Base-by-base conservation (phyloP, 2,888 invertebrate genomes). In the Leucophenga montana region DNA sequence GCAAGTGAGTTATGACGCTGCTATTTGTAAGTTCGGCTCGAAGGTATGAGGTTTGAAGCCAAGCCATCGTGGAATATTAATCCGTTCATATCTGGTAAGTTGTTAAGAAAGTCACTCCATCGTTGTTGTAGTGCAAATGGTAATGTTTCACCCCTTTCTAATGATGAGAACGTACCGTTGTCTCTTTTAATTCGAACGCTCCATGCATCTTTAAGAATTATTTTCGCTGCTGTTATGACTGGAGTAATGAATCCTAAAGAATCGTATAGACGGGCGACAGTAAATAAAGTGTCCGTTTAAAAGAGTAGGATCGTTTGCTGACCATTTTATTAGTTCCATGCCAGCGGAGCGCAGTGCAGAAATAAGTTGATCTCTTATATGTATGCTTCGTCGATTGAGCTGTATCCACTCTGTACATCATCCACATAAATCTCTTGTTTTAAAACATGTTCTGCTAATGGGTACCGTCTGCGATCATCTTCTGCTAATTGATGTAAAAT, bases 321-420 rank as follows among this genome's bases (percentile, higher is more conserved):
- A n/a, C 64, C 64, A 64, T 48, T 64, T 48, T 14, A 48, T 8
- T 1, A 64, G 48, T n/a, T 64, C 27, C 48, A 59, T 59, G 8
- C 33, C 33, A 18, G 57, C n/a, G 1, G 57, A 57, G 0, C 31
- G 13, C 9, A 64, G n/a, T 18, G 48, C 4, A 6, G 48, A 18
- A 27, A 64, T 48, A n/a, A 64, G 64, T 46, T 64, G 27, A 14
- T 64, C 48, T 22, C 64, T 44, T 8, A 64, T 64, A 5, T 11
- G 3, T 20, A 14, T 4, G 48, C 46, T 20, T 27, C 14, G 1
- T 46, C 5, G n/a, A 64, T 46, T 8, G 48, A 22, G 13, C 27
- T 48, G 44, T 62, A 18, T 6, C 46, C 62, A 46, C 62, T 46
- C 14, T 62, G 62, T 1, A 56, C 22, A 14, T 56, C 48, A 13